Evolutionary conservation across 2,888 invertebrate species (phyloP), one percentile per base, ranked within the genome.

Genomic region (Blastobasis lacticolella): DNA sequence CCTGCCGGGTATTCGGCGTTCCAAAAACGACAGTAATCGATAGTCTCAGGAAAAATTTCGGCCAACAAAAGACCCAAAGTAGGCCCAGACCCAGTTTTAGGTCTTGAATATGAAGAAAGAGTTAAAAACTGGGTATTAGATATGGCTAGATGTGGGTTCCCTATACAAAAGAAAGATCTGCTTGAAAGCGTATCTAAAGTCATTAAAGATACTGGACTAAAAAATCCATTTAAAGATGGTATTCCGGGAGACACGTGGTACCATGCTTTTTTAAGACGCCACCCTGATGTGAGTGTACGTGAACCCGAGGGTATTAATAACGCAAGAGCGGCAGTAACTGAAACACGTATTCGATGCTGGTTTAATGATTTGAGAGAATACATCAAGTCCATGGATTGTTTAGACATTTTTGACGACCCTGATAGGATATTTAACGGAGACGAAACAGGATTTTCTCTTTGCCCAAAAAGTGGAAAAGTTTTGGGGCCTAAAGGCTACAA

Each of bases 51-150:
- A 9, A 59, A 50, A 57, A 45, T 37, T 23, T 5, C 49, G 44
- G 55, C 55, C 37, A 40, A 46, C 38, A 23, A 38, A 43, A 46
- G 44, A 52, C 23, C 23, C 23, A 61, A 57, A 54, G 51, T 53
- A 36, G 61, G 62, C 38, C 62, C 61, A 37, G 53, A 54, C 10
- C 62, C 59, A 40, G 45, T 52, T 7, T 46, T 63, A 41, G 55
- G 51, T 8, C 37, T 44, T 43, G 43, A 52, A 48, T 57, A 58
- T 23, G 59, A 59, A 44, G 54, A 62, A 51, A 58, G 57, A 46
- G 52, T 59, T 50, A 57, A 55, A 7, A 58, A 58, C 40, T 58
- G 59, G 47, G 45, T 61, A 40, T 45, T 49, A 45, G 23, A 51
- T 10, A 40, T 51, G n/a, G 50, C 51, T 5, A 54, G 47, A 51